These are phyloP conservation scores for Diplodus puntazzo DNA, from an alignment of 2,797 vertebrate genomes.

Conservation along the genomic window DNA sequence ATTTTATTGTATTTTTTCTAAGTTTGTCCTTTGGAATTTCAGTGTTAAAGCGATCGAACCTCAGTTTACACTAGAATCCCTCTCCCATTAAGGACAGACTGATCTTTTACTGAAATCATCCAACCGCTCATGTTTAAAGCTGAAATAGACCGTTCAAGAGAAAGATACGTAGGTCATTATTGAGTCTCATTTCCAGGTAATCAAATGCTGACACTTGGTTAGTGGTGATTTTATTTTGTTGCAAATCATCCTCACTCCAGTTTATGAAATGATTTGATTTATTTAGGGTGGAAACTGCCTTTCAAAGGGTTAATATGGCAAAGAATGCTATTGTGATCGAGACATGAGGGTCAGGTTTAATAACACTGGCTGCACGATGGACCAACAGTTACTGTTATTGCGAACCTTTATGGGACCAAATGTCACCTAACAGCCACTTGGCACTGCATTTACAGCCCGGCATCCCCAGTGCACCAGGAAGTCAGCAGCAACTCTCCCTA, in stretches of 20 bases:
- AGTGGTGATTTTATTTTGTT: too few relatives aligned
- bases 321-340: conserved; percentile 5
- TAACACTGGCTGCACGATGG: conserved; percentile 13
- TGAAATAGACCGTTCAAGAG: too few relatives aligned
- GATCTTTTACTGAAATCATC: not conserved
- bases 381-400: conserved; percentile 23
- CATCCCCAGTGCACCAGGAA: conserved; percentile 57
- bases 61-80: not conserved
- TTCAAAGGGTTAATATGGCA: not conserved
- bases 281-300: not conserved
- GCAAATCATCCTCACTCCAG: not conserved
- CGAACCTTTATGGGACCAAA: conserved; percentile 7
- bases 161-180: too few relatives aligned
- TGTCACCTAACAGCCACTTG: conserved; percentile 48
- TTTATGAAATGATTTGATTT: not conserved
- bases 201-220: too few relatives aligned
- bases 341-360: conserved; percentile 36
- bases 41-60: too few relatives aligned
- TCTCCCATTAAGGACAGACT: not conserved
- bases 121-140: not conserved
- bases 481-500: conserved; percentile 59
- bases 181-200: too few relatives aligned
- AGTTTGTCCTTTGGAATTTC: too few relatives aligned
- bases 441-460: conserved; percentile 43
- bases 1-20: too few relatives aligned